These are phyloP conservation scores for Marmota monax DNA, from an alignment of 2,113 vertebrate species.

Conservation along the genomic window DNA sequence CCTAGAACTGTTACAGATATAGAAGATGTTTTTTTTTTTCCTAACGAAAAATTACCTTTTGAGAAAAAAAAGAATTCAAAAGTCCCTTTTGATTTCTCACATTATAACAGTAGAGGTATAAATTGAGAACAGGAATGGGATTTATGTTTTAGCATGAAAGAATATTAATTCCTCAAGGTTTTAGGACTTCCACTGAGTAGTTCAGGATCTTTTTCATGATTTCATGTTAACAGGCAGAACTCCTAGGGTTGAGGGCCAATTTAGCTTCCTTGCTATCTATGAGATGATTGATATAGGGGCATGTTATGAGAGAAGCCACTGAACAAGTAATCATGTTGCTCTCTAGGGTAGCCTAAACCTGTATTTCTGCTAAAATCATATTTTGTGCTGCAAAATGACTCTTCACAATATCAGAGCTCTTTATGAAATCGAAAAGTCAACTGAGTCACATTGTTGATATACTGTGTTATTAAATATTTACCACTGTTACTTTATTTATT, in stretches of 20 bases:
- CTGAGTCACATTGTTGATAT: neutral
- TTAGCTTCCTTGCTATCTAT: slow-evolving; percentile 32
- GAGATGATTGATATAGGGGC: neutral
- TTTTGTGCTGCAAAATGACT: neutral
- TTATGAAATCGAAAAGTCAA: slow-evolving; percentile 31
- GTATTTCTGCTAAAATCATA: slow-evolving; percentile 27
- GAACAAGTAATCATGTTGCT: neutral
- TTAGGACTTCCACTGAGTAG: neutral
- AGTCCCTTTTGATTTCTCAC: neutral
- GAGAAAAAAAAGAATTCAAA: neutral
- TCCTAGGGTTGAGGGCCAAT: neutral
- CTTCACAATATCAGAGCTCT: neutral
- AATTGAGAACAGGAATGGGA: neutral
- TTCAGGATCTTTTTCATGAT: neutral
- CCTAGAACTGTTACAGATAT: neutral
- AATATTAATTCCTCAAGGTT: neutral
- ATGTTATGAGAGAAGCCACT: neutral
- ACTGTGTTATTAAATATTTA: slow-evolving; percentile 21
- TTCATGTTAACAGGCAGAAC: neutral
- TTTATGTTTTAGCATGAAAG: neutral
- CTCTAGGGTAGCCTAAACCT: neutral
- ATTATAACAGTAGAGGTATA: neutral
- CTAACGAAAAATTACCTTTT: neutral
- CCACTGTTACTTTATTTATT: neutral
- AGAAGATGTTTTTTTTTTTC: neutral